Evolutionary conservation across 2,888 invertebrate genomes (phyloP).

Genomic region (Tenthredo amoena): DNA sequence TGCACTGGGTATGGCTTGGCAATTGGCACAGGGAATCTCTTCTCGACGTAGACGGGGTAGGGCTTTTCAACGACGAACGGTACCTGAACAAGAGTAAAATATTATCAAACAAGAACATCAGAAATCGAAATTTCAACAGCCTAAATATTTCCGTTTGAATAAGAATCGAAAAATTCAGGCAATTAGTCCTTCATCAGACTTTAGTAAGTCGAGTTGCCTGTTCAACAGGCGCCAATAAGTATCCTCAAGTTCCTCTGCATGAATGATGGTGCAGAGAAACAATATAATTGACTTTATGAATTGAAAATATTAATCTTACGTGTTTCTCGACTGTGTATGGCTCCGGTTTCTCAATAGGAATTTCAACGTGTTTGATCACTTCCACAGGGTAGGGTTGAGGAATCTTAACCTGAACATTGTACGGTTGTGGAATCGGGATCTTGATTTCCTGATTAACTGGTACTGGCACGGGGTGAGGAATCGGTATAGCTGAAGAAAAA

Average conservation of each 20-base stretch:
- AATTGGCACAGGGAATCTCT: slow-evolving; percentile 80
- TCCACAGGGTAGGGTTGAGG: slow-evolving; percentile 77
- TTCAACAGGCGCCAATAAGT: background rate
- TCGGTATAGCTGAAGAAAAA: slow-evolving; percentile 78
- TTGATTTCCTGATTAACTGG: slow-evolving; percentile 80
- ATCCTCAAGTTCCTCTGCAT: background rate
- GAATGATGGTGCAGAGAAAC: background rate
- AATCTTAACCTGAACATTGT: slow-evolving; percentile 80
- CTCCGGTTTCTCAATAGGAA: slow-evolving; percentile 81
- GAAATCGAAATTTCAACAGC: background rate
- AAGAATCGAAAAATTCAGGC: background rate
- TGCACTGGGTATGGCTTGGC: slow-evolving; percentile 81
- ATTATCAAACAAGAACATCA: background rate
- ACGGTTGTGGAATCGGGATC: slow-evolving; percentile 81
- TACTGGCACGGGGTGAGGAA: slow-evolving; percentile 81
- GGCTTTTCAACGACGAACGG: slow-evolving; percentile 83
- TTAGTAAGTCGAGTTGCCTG: background rate
- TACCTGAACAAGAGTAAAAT: slow-evolving; percentile 67
- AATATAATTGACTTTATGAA: background rate
- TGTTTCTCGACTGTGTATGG: slow-evolving; percentile 81
- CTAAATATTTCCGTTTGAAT: background rate
- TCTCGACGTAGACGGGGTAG: slow-evolving; percentile 81
- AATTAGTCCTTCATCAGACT: background rate
- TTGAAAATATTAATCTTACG: slow-evolving; percentile 65
- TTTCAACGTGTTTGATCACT: slow-evolving; percentile 80